Evolutionary conservation across 2,797 vertebrate species (phyloP), one percentile per base, ranked within the genome.

Genomic region (Malacoraja senta): DNA sequence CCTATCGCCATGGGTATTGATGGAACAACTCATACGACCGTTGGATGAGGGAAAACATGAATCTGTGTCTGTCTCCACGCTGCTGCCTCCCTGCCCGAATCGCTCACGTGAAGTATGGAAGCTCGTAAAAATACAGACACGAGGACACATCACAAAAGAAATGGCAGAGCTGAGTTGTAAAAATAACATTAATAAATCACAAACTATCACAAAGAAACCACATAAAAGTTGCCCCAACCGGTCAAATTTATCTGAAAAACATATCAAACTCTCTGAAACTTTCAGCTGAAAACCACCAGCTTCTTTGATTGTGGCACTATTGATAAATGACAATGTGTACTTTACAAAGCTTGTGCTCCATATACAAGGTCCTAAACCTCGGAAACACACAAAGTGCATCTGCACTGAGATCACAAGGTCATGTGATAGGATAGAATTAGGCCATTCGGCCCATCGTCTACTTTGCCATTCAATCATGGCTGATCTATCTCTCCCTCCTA

Each of bases 171-270:
- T n/a, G 35, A 38, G 38, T 29, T 76, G 58, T 76, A n/a, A 53
- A 92, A 76, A 76, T 74, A 92, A 92, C 13, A n/a, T n/a, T 53
- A 92, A 74, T 76, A n/a, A 74, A 76, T 92, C 90, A 92, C 35
- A 92, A 92, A 58, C 68, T 1, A 92, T 92, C 74, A 76, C 90
- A 92, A 76, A 92, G 71, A 38, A 76, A 92, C 13, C 71, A 92
- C 90, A 58, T 76, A 74, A 92, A 53, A 44, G 71, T 53, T 74
- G 44, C n/a, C 38, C 44, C 24, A 76, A 76, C 24, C 71, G n/a
- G 21, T 44, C 71, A 76, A 58, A 92, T 92, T 92, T 74, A 92
- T 76, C 71, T n/a, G 90, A 76, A 92, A 92, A 92, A 44, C 90
- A 76, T 53, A 92, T n/a, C 26, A 13, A 92, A 92, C 76, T 35